Conservation (phyloP, 2,888 invertebrate genomes). For the Cistogaster globosa region DNA sequence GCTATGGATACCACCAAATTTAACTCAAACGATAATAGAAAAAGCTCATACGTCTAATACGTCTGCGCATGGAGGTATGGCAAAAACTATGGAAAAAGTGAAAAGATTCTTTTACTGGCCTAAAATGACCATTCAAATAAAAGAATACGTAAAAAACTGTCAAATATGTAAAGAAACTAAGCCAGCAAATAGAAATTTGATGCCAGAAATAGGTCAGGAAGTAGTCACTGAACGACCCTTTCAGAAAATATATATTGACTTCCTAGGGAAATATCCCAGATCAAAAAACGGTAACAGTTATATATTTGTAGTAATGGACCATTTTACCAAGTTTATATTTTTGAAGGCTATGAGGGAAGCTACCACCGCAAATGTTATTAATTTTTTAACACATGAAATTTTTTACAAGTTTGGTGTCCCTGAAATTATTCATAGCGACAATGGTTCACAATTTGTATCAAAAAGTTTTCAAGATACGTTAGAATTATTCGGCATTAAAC, state of each 20-base stretch:
- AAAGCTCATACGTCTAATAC: constrained; percentile 17
- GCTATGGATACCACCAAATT: not conserved
- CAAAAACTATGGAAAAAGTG: constrained; percentile 21
- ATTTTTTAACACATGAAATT: constrained; percentile 29
- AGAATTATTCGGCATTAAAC: no score
- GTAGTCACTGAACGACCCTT: constrained; percentile 36
- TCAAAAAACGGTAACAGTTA: constrained; percentile 31
- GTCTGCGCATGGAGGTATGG: not conserved
- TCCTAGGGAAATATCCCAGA: constrained; percentile 36
- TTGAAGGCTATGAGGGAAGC: no score
- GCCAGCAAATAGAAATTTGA: constrained; percentile 12
- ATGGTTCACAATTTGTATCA: constrained; percentile 62
- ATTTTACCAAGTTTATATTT: no score
- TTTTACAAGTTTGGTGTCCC: constrained; percentile 17
- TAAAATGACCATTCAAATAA: not conserved
- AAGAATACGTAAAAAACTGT: constrained; percentile 9
- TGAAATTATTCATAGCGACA: not conserved
- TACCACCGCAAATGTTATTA: constrained; percentile 1
- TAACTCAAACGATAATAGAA: no score
- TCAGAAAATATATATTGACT: constrained; percentile 43
- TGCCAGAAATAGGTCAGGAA: constrained; percentile 9
- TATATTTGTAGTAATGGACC: constrained; percentile 22
- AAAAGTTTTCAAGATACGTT: no score
- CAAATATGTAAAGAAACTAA: constrained; percentile 24
- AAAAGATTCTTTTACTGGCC: constrained; percentile 36